Evolutionary conservation across 2,113 vertebrate genomes (phyloP), one percentile per base, ranked within the genome.

Genomic region (Psephotus haematonotus): DNA sequence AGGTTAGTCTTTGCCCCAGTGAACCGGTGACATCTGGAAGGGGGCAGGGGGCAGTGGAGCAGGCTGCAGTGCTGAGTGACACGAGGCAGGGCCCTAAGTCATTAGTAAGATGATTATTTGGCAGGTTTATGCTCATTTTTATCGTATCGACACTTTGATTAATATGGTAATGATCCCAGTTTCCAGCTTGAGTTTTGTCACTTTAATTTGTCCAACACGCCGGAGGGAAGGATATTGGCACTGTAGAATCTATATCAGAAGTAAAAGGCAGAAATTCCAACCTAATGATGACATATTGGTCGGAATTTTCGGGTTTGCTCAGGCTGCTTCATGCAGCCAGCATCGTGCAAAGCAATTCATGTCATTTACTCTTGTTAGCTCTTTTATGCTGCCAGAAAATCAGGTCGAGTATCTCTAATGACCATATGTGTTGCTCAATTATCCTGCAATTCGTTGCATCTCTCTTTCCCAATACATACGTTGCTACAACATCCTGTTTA

Each of bases 131-230:
- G 57, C 62, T 93, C n/a, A 41, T 76, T 95, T 92, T 70, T 62
- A 8, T 35, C 50, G 7, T 97, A 97, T 95, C 11, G 90, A 75
- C 93, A 92, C 82, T 89, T 97, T 88, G 92, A 69, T 97, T 95
- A 93, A 84, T 78, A 88, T 77, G 70, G 76, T 97, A 97, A 97
- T 87, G 84, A 96, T 92, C 82, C 44, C 68, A n/a, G 90, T 95
- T 96, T 93, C 84, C 94, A 89, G 74, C 91, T 82, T 85, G 95
- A 95, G 55, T 68, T 95, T 92, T 95, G 95, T 95, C 93, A 85
- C 93, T 92, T 81, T 31, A 84, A 86, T 92, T 96, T 82, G 93
- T 71, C 72, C 35, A 4, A 28, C 78, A 3, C 4, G 75, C 81
- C 15, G 6, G 74, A 71, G 11, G 65, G 11, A 84, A 52, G 92